Evolutionary conservation across 2,888 invertebrate genomes (phyloP).

Genomic region (Tinea pellionella): DNA sequence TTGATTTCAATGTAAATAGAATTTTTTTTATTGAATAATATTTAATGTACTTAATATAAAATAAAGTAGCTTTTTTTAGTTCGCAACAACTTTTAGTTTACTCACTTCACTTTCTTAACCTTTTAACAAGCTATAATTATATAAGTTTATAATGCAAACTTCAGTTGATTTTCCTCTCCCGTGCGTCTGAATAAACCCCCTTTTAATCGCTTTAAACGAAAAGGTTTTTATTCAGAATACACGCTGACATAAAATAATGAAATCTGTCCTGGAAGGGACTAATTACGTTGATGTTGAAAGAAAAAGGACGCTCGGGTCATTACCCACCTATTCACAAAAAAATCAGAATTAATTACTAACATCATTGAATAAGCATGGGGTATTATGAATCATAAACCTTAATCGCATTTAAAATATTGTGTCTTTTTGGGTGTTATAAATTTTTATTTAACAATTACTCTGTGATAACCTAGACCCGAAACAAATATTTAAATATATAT

Average conservation of each 20-base stretch:
- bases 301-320: conserved; percentile 14
- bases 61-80: no score
- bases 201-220: conserved; percentile 51
- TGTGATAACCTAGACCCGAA: no score
- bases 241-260: conserved; percentile 44
- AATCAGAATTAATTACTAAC: not conserved
- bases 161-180: not conserved
- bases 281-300: conserved; percentile 28
- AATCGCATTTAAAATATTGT: not conserved
- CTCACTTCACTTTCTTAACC: not conserved
- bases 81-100: no score
- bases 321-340: conserved; percentile 6
- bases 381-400: not conserved
- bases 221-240: conserved; percentile 35
- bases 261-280: conserved; percentile 40
- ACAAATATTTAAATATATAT: no score
- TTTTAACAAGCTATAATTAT: not conserved
- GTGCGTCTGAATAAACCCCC: conserved; percentile 18
- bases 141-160: not conserved
- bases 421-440: no score
- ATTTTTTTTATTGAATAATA: no score
- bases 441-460: no score
- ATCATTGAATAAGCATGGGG: not conserved
- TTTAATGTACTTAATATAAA: no score
- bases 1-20: no score